Base-by-base conservation (phyloP, 1,140 invertebrate species). In the Condylostylus longicornis region DNA sequence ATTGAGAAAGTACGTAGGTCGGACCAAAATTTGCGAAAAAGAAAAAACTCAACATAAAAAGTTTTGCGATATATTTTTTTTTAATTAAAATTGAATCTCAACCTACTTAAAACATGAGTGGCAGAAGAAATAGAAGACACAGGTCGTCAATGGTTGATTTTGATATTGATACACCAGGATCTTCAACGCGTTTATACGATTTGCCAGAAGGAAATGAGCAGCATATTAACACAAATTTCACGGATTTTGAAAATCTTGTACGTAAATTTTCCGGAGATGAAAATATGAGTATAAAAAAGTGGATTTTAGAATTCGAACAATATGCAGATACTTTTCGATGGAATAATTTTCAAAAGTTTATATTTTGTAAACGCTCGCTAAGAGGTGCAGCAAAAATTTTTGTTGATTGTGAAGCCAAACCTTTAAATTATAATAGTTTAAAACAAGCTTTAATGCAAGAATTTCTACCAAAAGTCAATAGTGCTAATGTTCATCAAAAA, bases 291-390 rank as follows among this genome's bases (percentile, higher is more conserved):
- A 18, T 54, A 0, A 27, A 17, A 8, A 28, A 27, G 2, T 54
- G 48, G 47, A 12, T 53, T 0, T 29, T 41, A 10, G 41, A 49
- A 15, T 47, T 53, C 18, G 47, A 50, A 25, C 46, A 43, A 9
- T 42, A 42, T 0, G 44, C 46, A 1, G 34, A 51, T 14, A 6
- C 49, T 12, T 51, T 44, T 31, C 14, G 38, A n/a, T 54, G 45
- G 50, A 35, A 6, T 3, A 33, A 47, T 6, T 20, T 9, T 12
- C 37, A 52, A 22, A 43, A 36, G 30, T 31, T 37, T 1, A 35
- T 45, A 5, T 50, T 50, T 18, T 45, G 41, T 14, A 43, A 43
- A 35, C 23, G 35, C 6, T 19, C 47, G n/a, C 31, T 52, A 9
- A 8, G 14, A 0, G 44, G 45, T 15, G 47, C 47, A 3, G 45